Evolutionary conservation across 2,797 vertebrate genomes (phyloP).

Genomic region (Apogon talboti): DNA sequence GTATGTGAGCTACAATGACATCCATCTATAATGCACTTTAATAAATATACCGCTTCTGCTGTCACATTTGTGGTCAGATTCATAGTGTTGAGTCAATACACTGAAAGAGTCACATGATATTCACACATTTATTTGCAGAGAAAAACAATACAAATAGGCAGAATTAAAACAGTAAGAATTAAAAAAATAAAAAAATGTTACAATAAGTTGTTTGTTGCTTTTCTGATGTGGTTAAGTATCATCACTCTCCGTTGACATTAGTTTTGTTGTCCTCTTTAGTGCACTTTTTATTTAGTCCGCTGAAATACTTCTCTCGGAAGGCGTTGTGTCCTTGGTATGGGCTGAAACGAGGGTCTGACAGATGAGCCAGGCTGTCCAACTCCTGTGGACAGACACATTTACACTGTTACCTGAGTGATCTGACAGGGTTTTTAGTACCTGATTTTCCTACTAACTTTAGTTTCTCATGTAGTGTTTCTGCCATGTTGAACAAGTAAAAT

Average conservation of each 20-base stretch:
- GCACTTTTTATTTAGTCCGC: constrained; percentile 91
- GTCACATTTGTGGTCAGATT: not conserved
- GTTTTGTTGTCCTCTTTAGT: constrained; percentile 78
- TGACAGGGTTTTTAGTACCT: not conserved
- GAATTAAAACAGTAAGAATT: constrained; percentile 35
- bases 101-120: not conserved
- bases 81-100: not conserved
- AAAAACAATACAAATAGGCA: constrained; percentile 41
- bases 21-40: no score
- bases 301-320: constrained; percentile 98
- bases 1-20: no score
- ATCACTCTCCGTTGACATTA: constrained; percentile 47
- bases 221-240: not conserved
- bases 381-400: constrained; percentile 80
- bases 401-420: not conserved
- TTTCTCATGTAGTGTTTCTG: no score
- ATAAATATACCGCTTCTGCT: not conserved
- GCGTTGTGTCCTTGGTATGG: constrained; percentile 93
- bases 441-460: no score
- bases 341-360: constrained; percentile 82
- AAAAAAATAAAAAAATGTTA: constrained; percentile 31
- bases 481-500: no score
- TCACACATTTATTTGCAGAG: constrained; percentile 63
- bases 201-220: constrained; percentile 17
- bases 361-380: constrained; percentile 81